Evolutionary conservation across 2,113 vertebrate species (phyloP), one percentile per base, ranked within the genome.

Genomic region (Chiloscyllium plagiosum): DNA sequence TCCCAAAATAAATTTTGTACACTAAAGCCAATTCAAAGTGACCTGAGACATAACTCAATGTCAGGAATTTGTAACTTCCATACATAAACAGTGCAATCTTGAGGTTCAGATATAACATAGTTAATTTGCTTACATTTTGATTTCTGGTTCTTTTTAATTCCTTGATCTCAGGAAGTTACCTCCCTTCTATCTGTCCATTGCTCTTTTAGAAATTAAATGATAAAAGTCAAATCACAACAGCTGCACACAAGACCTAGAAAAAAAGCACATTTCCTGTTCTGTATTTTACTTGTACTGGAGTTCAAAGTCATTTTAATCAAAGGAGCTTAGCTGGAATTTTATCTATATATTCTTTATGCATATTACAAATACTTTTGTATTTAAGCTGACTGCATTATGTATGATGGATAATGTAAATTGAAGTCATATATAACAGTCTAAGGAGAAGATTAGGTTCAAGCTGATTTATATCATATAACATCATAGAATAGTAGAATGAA

Each of bases 1-100:
- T 95, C 94, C 29, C 94, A 72, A 72, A 95, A 52, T 95, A 33
- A 95, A 10, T 70, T 68, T 95, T 95, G 94, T 95, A 72, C 94
- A 50, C 94, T 19, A 52, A 66, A 76, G 22, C 4, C 94, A 72
- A 24, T 95, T 47, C 69, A 76, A 69, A 72, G 47, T 95, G 69
- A 95, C 72, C 68, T 72, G 94, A 95, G 69, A 69, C 69, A 72
- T 69, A 76, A 76, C 42, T 95, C 42, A 95, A 95, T 70, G 94
- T 72, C 69, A 76, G 47, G 94, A 95, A 95, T 95, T 95, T 95
- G 72, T 69, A 52, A 95, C 42, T 95, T 52, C 94, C 69, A 72
- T 95, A 95, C 50, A 70, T 72, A 72, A 72, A 76, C 33, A 95
- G 69, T 24, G 17, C 69, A 76, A 52, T 76, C 69, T 37, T 29